Percentiles rank a stretch among this genome's conserved stretches.
Evolutionary conservation across 2,113 vertebrate species (phyloP).

Genomic region (Amphiprion ocellaris): DNA sequence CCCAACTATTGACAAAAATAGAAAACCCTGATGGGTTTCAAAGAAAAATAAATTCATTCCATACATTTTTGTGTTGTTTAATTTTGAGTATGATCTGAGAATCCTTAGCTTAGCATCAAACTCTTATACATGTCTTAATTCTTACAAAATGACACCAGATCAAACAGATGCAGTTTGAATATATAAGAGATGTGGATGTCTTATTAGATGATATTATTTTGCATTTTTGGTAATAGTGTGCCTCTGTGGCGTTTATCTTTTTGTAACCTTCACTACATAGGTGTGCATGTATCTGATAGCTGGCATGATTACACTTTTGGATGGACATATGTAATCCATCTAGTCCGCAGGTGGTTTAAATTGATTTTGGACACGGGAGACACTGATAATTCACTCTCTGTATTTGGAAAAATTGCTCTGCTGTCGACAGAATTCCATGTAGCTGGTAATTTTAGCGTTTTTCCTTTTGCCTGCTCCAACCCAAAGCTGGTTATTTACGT

Average conservation of each 20-base stretch:
- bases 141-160: too few species aligned
- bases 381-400: constrained; percentile 2
- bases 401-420: constrained; percentile 25
- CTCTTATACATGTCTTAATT: too few species aligned
- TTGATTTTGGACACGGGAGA: background rate
- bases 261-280: background rate
- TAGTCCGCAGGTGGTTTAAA: background rate
- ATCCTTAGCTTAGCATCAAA: too few species aligned
- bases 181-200: too few species aligned
- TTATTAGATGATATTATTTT: too few species aligned
- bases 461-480: background rate
- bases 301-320: constrained; percentile 3
- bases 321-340: background rate
- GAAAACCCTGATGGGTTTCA: too few species aligned
- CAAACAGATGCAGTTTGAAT: too few species aligned
- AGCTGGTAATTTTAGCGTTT: constrained; percentile 24
- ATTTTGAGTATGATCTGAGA: too few species aligned
- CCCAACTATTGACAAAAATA: too few species aligned
- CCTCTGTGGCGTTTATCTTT: background rate
- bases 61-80: too few species aligned
- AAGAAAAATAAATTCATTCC: too few species aligned
- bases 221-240: too few species aligned
- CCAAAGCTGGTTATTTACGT: constrained; percentile 43
- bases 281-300: background rate
- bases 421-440: constrained; percentile 16